Evolutionary conservation across 2,888 invertebrate species (phyloP).

Genomic region (Drosophila engyochracea): DNA sequence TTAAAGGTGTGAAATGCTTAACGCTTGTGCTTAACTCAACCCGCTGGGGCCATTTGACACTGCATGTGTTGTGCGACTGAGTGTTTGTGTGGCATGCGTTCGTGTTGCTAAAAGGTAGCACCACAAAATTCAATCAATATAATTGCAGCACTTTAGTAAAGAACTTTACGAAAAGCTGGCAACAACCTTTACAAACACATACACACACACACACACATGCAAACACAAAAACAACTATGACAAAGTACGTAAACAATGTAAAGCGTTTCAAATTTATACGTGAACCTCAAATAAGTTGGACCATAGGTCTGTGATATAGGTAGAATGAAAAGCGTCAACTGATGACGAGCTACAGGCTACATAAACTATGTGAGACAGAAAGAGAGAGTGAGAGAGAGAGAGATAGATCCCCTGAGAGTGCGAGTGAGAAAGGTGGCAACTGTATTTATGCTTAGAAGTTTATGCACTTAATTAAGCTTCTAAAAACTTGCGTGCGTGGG

Average conservation of each 20-base stretch:
- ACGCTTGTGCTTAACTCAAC: conserved; percentile 27
- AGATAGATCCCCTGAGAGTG: conserved; percentile 1
- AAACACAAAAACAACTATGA: conserved; percentile 49
- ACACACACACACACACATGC: not conserved
- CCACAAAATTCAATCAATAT: conserved; percentile 78
- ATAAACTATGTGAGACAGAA: conserved; percentile 15
- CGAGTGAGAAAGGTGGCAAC: conserved; percentile 17
- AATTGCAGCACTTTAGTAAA: conserved; percentile 74
- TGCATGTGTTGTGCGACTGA: conserved; percentile 3
- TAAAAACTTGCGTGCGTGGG: conserved; percentile 57
- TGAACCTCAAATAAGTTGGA: conserved; percentile 60
- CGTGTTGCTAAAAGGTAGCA: conserved; percentile 39
- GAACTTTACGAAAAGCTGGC: conserved; percentile 52
- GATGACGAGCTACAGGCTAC: conserved; percentile 45
- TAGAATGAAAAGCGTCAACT: conserved; percentile 47
- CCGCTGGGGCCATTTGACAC: conserved; percentile 27
- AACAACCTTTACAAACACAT: conserved; percentile 3
- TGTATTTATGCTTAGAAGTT: conserved; percentile 71
- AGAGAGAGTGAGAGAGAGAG: not conserved
- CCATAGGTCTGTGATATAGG: conserved; percentile 34
- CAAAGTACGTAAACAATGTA: conserved; percentile 75
- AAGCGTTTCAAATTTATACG: conserved; percentile 71
- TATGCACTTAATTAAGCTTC: conserved; percentile 76
- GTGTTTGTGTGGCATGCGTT: not conserved
- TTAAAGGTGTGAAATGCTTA: conserved; percentile 32